These are phyloP conservation scores for Nasonia giraulti DNA, from an alignment of 1,140 invertebrate genomes.

Conservation along the genomic window DNA sequence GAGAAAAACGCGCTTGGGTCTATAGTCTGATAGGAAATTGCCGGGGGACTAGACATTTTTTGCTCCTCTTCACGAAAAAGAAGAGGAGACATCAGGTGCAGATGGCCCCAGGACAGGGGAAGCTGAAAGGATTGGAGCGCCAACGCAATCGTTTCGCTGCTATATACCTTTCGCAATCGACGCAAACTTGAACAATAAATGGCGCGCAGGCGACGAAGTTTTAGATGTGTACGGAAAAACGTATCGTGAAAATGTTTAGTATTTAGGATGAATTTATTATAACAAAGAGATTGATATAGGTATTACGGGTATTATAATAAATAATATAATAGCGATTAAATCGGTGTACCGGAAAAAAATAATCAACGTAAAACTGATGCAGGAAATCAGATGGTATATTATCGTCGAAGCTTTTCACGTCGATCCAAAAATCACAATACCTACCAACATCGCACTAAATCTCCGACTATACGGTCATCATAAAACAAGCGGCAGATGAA, in stretches of 20 bases:
- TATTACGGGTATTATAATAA: too few species aligned
- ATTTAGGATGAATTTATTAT: not conserved
- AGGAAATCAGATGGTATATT: too few species aligned
- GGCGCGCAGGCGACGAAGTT: not conserved
- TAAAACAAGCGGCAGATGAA: too few species aligned
- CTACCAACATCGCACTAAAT: too few species aligned
- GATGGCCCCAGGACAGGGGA: slow-evolving; percentile 15
- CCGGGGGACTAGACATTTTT: slow-evolving; percentile 38
- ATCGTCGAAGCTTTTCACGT: too few species aligned
- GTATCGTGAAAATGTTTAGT: not conserved
- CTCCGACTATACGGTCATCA: too few species aligned
- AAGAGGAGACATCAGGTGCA: slow-evolving; percentile 41
- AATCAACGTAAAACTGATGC: too few species aligned
- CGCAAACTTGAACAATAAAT: not conserved
- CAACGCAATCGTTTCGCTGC: not conserved
- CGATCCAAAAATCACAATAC: too few species aligned
- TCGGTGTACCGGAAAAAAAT: too few species aligned
- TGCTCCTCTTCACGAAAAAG: slow-evolving; percentile 19
- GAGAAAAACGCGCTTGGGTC: slow-evolving; percentile 32
- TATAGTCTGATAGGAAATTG: slow-evolving; percentile 28
- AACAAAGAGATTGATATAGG: too few species aligned
- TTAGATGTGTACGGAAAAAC: not conserved
- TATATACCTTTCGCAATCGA: not conserved
- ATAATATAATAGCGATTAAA: too few species aligned
- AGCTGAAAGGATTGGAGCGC: slow-evolving; percentile 38